Percentiles rank a stretch among this genome's conserved stretches.
phyloP scores from a whole-genome alignment of 2,797 vertebrate genomes.

The Antennarius maculatus region DNA sequence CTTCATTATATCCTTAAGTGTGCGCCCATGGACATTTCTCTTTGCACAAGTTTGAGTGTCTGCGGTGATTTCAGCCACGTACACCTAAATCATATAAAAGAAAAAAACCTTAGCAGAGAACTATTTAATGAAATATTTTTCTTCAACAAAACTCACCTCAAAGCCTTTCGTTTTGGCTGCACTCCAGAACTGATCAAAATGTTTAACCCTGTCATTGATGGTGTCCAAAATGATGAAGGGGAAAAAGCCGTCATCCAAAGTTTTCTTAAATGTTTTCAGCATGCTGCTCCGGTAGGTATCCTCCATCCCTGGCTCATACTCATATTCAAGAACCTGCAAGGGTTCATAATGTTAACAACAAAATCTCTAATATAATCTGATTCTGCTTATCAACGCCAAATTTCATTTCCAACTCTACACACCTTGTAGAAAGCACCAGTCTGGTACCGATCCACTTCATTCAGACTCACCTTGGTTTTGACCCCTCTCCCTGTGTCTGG shows the following conservation, averaged over 20 bases:
- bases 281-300: slow-evolving; percentile 96
- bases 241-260: slow-evolving; percentile 97
- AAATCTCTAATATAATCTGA: not conserved
- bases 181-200: slow-evolving; percentile 99
- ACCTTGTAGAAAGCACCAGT: not conserved
- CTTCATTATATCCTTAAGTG: slow-evolving; percentile 93
- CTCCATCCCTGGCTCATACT: slow-evolving; percentile 98
- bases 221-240: slow-evolving; percentile 98
- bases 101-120: slow-evolving; percentile 9
- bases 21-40: slow-evolving; percentile 94
- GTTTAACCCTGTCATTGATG: slow-evolving; percentile 93
- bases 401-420: not conserved
- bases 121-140: not conserved
- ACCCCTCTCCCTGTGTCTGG: slow-evolving; percentile 94
- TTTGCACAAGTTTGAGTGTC: slow-evolving; percentile 96
- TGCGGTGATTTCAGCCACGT: slow-evolving; percentile 94
- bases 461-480: slow-evolving; percentile 89
- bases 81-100: slow-evolving; percentile 83
- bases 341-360: not conserved
- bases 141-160: slow-evolving; percentile 83
- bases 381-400: not conserved
- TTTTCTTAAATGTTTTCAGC: slow-evolving; percentile 99
- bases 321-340: slow-evolving; percentile 92
- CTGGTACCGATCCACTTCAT: not conserved
- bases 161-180: slow-evolving; percentile 99